Evolutionary conservation across 2,797 vertebrate species (phyloP).

Genomic region (Liparis tanakae): DNA sequence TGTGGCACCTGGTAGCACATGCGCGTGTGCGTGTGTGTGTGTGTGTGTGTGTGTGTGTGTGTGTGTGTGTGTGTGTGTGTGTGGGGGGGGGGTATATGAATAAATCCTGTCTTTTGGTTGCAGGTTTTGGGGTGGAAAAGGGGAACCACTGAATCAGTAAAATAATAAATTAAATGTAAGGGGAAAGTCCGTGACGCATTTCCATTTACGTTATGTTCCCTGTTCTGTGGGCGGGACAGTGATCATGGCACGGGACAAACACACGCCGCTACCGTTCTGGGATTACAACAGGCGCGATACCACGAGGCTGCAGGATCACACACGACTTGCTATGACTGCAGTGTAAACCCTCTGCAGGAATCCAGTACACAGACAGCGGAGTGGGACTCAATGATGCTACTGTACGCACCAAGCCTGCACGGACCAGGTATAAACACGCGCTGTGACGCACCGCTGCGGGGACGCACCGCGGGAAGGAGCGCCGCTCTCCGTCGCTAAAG

Average conservation of each 20-base stretch:
- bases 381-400: conserved; percentile 15
- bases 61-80: not conserved
- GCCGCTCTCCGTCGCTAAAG: not conserved
- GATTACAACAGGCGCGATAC: not conserved
- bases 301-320: not conserved
- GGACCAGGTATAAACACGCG: conserved; percentile 57
- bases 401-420: conserved; percentile 51
- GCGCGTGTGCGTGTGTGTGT: not conserved
- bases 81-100: not conserved
- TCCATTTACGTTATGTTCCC: conserved; percentile 64
- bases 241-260: conserved; percentile 39
- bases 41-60: too few relatives aligned
- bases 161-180: conserved; percentile 26
- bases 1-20: not conserved
- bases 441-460: conserved; percentile 17
- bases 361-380: conserved; percentile 33
- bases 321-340: too few relatives aligned
- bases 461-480: not conserved
- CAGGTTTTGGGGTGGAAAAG: not conserved
- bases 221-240: too few relatives aligned
- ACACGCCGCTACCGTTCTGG: conserved; percentile 44
- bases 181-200: conserved; percentile 76
- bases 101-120: not conserved
- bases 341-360: conserved; percentile 16
- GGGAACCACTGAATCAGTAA: not conserved